phyloP scores from a whole-genome alignment of 2,113 vertebrate genomes.

The Piliocolobus tephrosceles region DNA sequence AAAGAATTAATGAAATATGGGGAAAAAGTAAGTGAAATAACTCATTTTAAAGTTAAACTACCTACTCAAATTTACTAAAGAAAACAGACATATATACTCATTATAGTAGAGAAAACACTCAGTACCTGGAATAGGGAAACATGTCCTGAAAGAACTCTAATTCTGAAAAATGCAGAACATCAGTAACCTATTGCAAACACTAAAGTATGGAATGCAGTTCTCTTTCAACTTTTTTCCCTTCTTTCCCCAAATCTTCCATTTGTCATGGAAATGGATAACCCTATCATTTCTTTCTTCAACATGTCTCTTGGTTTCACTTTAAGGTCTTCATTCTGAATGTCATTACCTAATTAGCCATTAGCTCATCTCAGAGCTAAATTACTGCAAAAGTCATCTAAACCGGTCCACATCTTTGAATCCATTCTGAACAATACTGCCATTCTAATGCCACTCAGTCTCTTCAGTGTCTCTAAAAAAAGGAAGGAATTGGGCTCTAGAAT shows the following conservation, averaged over 20 bases:
- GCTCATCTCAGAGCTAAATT: constrained; percentile 27
- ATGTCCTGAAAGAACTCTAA: neutral
- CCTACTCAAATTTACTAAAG: neutral
- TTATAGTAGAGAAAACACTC: neutral
- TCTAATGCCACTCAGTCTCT: neutral
- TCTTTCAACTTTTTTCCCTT: neutral
- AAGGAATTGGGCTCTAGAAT: neutral
- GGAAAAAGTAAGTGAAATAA: neutral
- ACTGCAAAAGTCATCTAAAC: neutral
- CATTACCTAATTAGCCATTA: neutral
- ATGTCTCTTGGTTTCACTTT: neutral
- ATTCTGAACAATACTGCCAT: neutral
- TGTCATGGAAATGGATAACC: neutral
- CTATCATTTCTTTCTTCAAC: neutral
- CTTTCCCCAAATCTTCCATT: neutral
- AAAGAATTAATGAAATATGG: neutral
- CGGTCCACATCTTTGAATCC: neutral
- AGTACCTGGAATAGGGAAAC: neutral
- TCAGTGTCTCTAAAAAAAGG: neutral
- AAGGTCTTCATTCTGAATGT: constrained; percentile 17
- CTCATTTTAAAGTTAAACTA: neutral
- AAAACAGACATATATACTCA: neutral
- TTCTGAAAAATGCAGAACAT: neutral
- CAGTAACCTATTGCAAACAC: neutral
- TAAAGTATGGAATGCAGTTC: neutral